These are phyloP conservation scores for Gracilinanus agilis DNA, from an alignment of 2,113 vertebrate genomes.

Conservation along the genomic window DNA sequence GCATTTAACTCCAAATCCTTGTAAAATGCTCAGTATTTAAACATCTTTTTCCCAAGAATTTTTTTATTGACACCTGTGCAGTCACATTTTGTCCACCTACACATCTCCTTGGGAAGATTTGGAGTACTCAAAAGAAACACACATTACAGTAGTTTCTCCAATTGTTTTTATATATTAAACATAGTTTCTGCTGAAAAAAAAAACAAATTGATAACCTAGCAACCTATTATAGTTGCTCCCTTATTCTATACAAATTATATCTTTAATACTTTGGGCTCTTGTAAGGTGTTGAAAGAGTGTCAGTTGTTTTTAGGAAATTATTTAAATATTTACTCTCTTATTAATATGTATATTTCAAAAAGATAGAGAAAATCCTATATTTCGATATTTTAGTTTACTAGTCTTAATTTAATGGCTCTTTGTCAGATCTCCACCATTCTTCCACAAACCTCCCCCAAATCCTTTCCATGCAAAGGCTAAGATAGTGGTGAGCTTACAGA, in stretches of 20 bases:
- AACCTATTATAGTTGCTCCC: neutral
- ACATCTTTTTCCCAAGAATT: neutral
- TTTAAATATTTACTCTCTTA: neutral
- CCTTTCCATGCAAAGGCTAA: neutral
- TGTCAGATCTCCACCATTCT: neutral
- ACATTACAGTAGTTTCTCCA: neutral
- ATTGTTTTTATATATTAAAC: conserved; percentile 20
- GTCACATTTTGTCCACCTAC: neutral
- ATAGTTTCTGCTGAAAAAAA: conserved; percentile 4
- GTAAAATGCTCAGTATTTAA: conserved; percentile 1
- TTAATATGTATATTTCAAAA: neutral
- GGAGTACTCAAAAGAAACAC: neutral
- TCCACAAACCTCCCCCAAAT: neutral
- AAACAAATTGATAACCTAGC: neutral
- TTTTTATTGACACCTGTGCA: neutral
- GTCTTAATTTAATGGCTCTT: neutral
- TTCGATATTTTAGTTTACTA: neutral
- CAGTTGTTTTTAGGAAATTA: neutral
- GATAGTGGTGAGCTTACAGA: too few species aligned
- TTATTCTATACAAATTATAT: neutral
- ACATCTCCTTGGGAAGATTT: conserved; percentile 4
- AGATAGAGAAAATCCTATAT: neutral
- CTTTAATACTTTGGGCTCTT: neutral
- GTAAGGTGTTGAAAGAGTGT: neutral
- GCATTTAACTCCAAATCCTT: neutral